Conservation (phyloP, 2,797 vertebrate genomes). For the Siniperca obscura region DNA sequence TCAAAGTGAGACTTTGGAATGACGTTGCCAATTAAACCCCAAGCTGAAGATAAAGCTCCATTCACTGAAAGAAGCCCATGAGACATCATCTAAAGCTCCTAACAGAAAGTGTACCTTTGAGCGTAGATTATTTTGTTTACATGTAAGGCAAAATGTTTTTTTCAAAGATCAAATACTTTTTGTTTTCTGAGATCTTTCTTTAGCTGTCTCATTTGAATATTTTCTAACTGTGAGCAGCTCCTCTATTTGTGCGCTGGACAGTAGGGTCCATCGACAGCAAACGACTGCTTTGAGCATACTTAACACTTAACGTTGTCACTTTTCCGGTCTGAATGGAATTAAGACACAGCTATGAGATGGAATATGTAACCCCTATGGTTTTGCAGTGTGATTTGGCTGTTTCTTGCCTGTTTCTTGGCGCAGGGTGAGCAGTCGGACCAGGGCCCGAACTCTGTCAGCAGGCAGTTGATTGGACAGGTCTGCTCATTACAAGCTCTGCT, state of each 20-base stretch:
- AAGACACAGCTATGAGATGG: background rate
- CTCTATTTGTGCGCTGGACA: too few relatives aligned
- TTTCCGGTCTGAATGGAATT: background rate
- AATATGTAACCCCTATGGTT: background rate
- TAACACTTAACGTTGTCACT: too few relatives aligned
- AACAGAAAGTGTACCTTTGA: background rate
- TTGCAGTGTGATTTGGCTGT: background rate
- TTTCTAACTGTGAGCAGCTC: background rate
- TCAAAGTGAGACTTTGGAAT: background rate
- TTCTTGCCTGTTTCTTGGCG: constrained; percentile 87
- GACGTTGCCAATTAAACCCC: too few relatives aligned
- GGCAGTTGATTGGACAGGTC: constrained; percentile 89
- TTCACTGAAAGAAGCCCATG: too few relatives aligned
- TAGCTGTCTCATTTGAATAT: too few relatives aligned
- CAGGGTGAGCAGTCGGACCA: constrained; percentile 96
- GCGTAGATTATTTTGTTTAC: too few relatives aligned
- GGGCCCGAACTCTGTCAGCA: constrained; percentile 86
- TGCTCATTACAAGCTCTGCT: constrained; percentile 86
- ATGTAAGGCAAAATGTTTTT: background rate
- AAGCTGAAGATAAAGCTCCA: background rate
- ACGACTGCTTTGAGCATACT: too few relatives aligned
- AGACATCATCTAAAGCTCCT: background rate
- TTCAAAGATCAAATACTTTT: background rate
- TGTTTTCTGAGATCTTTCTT: too few relatives aligned
- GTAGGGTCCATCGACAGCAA: background rate